Evolutionary conservation across 2,797 vertebrate species (phyloP).

Genomic region (Rachycentron canadum): DNA sequence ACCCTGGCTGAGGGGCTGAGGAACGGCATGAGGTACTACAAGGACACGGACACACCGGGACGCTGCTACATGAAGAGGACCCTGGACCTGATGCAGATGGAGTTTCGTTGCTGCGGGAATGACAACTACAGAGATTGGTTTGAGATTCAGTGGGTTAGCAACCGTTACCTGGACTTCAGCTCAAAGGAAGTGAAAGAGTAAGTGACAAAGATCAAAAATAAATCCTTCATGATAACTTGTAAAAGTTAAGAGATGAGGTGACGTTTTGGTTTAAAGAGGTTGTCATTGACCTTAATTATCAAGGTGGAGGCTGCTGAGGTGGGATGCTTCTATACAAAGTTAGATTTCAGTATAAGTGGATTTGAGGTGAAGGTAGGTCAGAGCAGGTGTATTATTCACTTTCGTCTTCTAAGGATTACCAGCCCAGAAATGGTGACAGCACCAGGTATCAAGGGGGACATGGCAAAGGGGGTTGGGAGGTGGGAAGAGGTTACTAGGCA

Average conservation of each 20-base stretch:
- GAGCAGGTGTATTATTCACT: conserved; percentile 51
- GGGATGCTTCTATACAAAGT: conserved; percentile 16
- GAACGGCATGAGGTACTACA: conserved; percentile 95
- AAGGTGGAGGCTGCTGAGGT: conserved; percentile 3
- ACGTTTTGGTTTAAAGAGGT: background rate
- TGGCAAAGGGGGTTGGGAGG: background rate
- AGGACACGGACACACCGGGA: conserved; percentile 96
- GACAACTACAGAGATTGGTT: conserved; percentile 98
- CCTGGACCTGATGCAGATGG: conserved; percentile 96
- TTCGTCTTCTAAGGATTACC: conserved; percentile 63
- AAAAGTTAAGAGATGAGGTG: conserved; percentile 12
- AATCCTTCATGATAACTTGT: conserved; percentile 3
- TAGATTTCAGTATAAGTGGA: conserved; percentile 65
- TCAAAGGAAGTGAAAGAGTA: conserved; percentile 98
- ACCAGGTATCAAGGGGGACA: background rate
- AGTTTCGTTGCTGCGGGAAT: conserved; percentile 98
- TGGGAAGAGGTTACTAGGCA: conserved; percentile 52
- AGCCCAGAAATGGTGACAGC: conserved; percentile 34
- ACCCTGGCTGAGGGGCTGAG: conserved; percentile 92
- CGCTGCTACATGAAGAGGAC: conserved; percentile 99
- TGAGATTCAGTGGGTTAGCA: conserved; percentile 99
- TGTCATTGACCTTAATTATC: conserved; percentile 10
- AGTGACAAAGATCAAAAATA: conserved; percentile 62
- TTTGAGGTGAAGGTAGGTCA: conserved; percentile 64
- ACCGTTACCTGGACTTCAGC: conserved; percentile 97